Percentiles rank a stretch among this genome's conserved stretches.
These are phyloP conservation scores for Pachyuromys duprasi DNA, from an alignment of 2,797 vertebrate species.

Conservation along the genomic window DNA sequence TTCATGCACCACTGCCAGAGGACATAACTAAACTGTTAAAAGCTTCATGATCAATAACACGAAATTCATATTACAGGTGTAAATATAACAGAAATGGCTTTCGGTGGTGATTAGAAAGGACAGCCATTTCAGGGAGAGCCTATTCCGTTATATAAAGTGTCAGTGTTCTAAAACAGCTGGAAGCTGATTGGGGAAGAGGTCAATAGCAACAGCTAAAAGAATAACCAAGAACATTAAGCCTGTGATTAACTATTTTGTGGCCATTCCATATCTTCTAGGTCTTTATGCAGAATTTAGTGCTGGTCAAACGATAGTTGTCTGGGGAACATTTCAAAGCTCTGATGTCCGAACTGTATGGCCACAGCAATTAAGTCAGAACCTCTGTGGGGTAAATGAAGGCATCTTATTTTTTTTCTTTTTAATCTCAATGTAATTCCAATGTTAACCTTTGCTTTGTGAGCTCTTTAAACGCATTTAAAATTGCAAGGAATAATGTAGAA, in stretches of 20 bases:
- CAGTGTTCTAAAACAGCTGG: not conserved
- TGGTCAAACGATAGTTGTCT: not conserved
- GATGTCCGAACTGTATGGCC: not conserved
- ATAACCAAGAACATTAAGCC: not conserved
- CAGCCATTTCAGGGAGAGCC: not conserved
- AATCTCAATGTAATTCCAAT: not conserved
- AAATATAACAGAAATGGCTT: not conserved
- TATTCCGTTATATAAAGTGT: not conserved
- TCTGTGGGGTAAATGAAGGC: not conserved
- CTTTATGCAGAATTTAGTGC: not conserved
- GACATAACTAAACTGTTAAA: conserved; percentile 16
- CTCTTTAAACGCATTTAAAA: not conserved
- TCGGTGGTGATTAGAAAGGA: not conserved
- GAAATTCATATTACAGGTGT: not conserved
- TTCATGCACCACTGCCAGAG: not conserved
- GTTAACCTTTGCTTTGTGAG: not conserved
- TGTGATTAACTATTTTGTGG: not conserved
- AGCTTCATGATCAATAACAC: not conserved
- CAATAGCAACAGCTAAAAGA: not conserved
- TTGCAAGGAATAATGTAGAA: not conserved
- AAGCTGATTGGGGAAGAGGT: not conserved
- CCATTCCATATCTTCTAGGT: not conserved
- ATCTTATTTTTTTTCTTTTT: not conserved
- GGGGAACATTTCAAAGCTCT: not conserved
- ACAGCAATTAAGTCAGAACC: not conserved